Percentiles rank a stretch among this genome's conserved stretches.
Evolutionary conservation across 2,113 vertebrate genomes (phyloP).

Genomic region (Holacanthus passer): DNA sequence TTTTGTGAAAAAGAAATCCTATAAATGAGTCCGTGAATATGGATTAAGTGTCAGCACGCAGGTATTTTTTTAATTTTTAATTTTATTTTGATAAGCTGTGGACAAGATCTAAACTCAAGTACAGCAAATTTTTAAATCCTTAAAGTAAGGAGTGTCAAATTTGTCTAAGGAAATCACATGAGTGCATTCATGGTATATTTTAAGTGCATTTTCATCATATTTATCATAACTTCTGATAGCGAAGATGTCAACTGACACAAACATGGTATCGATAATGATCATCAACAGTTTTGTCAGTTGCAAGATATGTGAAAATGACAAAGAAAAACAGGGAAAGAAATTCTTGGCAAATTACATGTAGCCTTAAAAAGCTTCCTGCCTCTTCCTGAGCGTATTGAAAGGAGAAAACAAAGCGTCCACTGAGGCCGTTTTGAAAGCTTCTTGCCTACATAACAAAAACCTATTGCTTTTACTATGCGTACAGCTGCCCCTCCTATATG

Average conservation of each 20-base stretch:
- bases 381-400: background rate
- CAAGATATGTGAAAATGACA: background rate
- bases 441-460: constrained; percentile 19
- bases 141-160: background rate
- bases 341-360: background rate
- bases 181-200: background rate
- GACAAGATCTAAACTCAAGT: constrained; percentile 3
- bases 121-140: background rate
- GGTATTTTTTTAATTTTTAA: background rate
- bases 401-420: background rate
- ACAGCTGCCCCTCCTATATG: constrained; percentile 23
- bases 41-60: background rate
- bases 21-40: constrained; percentile 26
- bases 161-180: background rate
- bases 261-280: background rate
- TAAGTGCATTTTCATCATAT: background rate
- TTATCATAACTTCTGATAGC: too few species aligned
- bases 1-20: constrained; percentile 2
- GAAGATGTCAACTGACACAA: background rate
- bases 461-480: constrained; percentile 5
- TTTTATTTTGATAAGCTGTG: constrained; percentile 6
- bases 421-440: constrained; percentile 10
- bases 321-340: background rate
- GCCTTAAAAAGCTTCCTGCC: constrained; percentile 8
- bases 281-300: background rate